Conservation (phyloP, 1,140 invertebrate species). For the Euura saliciscinereae region DNA sequence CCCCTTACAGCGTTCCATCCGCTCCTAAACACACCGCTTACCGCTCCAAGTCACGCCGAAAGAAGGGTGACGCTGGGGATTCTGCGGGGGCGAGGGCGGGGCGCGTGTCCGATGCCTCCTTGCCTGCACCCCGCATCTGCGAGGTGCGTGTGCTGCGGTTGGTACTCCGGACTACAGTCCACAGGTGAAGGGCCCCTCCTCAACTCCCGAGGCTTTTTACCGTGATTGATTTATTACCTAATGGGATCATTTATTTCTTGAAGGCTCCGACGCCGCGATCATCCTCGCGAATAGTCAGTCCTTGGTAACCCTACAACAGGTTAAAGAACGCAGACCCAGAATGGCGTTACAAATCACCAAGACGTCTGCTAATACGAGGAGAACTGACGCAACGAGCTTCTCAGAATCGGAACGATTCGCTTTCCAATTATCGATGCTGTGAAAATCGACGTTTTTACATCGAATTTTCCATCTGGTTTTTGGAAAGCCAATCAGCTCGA, state of each 20-base stretch:
- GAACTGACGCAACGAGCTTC: conserved; percentile 5
- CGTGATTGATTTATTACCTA: conserved; percentile 51
- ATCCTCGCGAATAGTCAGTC: conserved; percentile 7
- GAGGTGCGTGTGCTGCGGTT: not conserved
- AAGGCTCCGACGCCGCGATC: conserved; percentile 28
- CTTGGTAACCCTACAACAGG: not conserved
- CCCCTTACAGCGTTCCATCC: too few species aligned
- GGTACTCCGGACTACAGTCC: not conserved
- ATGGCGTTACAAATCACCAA: conserved; percentile 49
- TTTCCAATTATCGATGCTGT: too few species aligned
- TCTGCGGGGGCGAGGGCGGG: not conserved
- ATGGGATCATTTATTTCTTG: conserved; percentile 48
- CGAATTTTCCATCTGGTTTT: too few species aligned
- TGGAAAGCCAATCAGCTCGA: too few species aligned
- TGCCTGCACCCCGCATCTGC: not conserved
- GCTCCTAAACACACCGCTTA: too few species aligned
- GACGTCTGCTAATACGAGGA: conserved; percentile 41
- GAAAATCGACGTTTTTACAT: too few species aligned
- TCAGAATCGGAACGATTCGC: too few species aligned
- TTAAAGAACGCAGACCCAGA: conserved; percentile 27
- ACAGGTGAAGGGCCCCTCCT: conserved; percentile 9
- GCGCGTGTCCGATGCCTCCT: not conserved
- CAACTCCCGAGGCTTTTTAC: conserved; percentile 40
- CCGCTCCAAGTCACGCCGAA: not conserved
- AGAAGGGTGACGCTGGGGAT: not conserved